Conservation (phyloP, 2,797 vertebrate genomes). For the Lindbergichthys nudifrons region DNA sequence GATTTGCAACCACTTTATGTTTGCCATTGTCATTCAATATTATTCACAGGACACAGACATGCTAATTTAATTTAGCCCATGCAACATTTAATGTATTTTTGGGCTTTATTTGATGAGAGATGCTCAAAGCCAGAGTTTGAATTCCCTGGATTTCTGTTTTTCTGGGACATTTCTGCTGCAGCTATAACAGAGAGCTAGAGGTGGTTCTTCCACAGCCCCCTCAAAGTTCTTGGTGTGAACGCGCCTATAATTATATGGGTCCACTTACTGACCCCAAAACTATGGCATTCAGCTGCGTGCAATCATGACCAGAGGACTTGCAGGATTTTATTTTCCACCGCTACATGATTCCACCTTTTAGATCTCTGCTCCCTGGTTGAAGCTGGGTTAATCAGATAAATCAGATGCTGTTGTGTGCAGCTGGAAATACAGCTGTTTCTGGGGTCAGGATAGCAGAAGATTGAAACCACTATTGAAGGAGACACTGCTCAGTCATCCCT, state of each 20-base stretch:
- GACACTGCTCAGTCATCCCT: conserved; percentile 22
- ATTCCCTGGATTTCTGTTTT: conserved; percentile 8
- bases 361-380: conserved; percentile 23
- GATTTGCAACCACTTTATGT: conserved; percentile 17
- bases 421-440: conserved; percentile 38
- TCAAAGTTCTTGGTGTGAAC: too few species aligned
- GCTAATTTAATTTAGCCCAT: conserved; percentile 27
- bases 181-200: not conserved
- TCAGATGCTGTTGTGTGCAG: conserved; percentile 37
- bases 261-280: conserved; percentile 9
- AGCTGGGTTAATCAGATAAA: conserved; percentile 57
- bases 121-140: conserved; percentile 1
- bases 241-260: too few species aligned
- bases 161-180: not conserved
- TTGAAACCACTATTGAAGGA: conserved; percentile 34
- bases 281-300: conserved; percentile 5
- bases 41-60: conserved; percentile 30
- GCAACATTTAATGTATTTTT: conserved; percentile 13
- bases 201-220: not conserved
- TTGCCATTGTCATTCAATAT: conserved; percentile 31
- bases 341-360: conserved; percentile 40
- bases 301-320: not conserved
- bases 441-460: conserved; percentile 7
- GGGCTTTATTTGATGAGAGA: conserved; percentile 23
- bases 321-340: conserved; percentile 16